Conservation (phyloP, 2,888 invertebrate genomes). For the Parasteatoda lunata region DNA sequence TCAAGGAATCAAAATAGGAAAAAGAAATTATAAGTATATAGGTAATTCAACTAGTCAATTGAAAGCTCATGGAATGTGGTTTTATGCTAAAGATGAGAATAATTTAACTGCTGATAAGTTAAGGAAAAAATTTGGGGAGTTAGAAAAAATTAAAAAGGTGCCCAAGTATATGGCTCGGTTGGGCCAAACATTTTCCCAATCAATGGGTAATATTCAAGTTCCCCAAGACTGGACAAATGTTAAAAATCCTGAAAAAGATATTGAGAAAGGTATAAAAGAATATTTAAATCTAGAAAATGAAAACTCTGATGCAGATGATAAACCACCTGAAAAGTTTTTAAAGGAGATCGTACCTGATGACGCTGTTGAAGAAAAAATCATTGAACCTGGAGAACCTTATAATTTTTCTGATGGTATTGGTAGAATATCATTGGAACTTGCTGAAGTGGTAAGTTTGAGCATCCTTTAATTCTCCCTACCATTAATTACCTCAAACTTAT, state of each 20-base stretch:
- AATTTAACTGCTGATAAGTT: conserved; percentile 65
- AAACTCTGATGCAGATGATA: background rate
- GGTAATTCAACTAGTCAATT: conserved; percentile 71
- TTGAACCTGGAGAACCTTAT: conserved; percentile 41
- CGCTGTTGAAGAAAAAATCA: background rate
- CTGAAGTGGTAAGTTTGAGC: conserved; percentile 47
- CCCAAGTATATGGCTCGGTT: conserved; percentile 74
- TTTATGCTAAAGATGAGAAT: conserved; percentile 68
- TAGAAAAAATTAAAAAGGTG: conserved; percentile 67
- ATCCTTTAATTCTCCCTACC: background rate
- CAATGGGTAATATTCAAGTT: conserved; percentile 41
- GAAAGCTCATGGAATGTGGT: conserved; percentile 70
- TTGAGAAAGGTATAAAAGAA: conserved; percentile 25
- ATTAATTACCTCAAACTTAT: background rate
- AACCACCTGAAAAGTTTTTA: conserved; percentile 7
- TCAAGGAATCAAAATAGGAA: conserved; percentile 66
- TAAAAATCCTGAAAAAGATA: conserved; percentile 42
- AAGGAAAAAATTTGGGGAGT: conserved; percentile 69
- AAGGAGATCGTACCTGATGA: background rate
- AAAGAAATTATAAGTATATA: conserved; percentile 70
- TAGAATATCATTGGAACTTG: conserved; percentile 64
- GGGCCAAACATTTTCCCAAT: conserved; percentile 74
- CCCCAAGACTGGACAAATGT: conserved; percentile 56
- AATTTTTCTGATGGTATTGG: conserved; percentile 70
- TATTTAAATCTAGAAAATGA: conserved; percentile 13